These are phyloP conservation scores for Caenorhabditis sulstoni DNA, from an alignment of 2,888 invertebrate genomes.

Conservation along the genomic window DNA sequence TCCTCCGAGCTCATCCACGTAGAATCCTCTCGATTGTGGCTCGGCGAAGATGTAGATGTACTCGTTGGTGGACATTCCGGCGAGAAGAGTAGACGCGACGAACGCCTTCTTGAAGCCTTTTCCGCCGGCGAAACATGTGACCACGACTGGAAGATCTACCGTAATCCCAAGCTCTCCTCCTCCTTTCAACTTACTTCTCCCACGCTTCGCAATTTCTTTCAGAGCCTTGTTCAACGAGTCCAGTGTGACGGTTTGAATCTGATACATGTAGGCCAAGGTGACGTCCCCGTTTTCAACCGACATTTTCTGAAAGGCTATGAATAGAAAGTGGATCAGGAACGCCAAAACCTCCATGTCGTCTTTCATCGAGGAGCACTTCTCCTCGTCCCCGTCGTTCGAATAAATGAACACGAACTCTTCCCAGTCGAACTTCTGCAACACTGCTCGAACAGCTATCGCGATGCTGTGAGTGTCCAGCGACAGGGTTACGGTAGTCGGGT, in stretches of 20 bases:
- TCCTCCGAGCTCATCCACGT: constrained; percentile 23
- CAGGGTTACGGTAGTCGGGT: constrained; percentile 55
- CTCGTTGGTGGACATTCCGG: constrained; percentile 46
- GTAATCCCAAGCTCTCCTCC: too few relatives aligned
- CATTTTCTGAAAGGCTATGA: constrained; percentile 22
- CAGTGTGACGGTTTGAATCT: constrained; percentile 39
- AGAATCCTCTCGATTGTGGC: constrained; percentile 40
- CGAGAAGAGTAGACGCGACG: constrained; percentile 38
- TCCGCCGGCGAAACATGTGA: constrained; percentile 44
- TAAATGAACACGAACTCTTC: constrained; percentile 72
- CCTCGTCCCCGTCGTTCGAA: constrained; percentile 51
- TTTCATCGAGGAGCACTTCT: constrained; percentile 58
- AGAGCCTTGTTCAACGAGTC: constrained; percentile 27
- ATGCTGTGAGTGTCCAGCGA: constrained; percentile 52
- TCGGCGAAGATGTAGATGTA: constrained; percentile 62
- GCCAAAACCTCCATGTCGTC: constrained; percentile 52
- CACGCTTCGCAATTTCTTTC: constrained; percentile 34
- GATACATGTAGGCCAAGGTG: constrained; percentile 43
- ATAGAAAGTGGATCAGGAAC: too few relatives aligned
- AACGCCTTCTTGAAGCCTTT: constrained; percentile 54
- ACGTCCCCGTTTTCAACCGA: constrained; percentile 33
- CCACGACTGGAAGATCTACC: constrained; percentile 31
- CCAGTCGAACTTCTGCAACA: constrained; percentile 69
- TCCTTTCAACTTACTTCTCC: constrained; percentile 23
- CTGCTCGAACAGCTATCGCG: constrained; percentile 44